Percentiles rank a stretch among this genome's conserved stretches.
phyloP scores from a whole-genome alignment of 2,113 vertebrate species.

The Leuciscus idus region DNA sequence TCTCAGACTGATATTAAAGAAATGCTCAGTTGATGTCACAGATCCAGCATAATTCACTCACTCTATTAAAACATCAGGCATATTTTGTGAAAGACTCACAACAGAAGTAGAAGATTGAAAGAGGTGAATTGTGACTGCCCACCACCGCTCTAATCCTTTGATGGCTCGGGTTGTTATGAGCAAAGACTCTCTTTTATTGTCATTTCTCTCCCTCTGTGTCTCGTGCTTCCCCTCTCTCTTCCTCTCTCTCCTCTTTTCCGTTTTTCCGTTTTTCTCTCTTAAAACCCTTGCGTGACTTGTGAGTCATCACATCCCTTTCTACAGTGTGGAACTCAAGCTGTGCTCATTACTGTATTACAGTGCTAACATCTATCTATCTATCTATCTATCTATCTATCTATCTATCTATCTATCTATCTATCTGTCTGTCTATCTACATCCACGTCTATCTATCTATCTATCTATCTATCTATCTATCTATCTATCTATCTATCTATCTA shows the following conservation, averaged over 20 bases:
- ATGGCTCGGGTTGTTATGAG: slow-evolving; percentile 18
- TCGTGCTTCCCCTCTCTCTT: slow-evolving; percentile 16
- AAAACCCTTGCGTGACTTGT: slow-evolving; percentile 35
- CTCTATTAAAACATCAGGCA: slow-evolving; percentile 20
- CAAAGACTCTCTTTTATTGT: slow-evolving; percentile 23
- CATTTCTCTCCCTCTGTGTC: slow-evolving; percentile 2
- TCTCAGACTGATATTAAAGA: background rate
- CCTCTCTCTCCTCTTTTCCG: slow-evolving; percentile 14
- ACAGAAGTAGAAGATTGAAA: slow-evolving; percentile 25
- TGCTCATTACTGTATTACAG: slow-evolving; percentile 39
- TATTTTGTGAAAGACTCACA: slow-evolving; percentile 8
- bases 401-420: background rate
- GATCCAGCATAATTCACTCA: slow-evolving; percentile 1
- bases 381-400: background rate
- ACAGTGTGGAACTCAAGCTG: slow-evolving; percentile 10
- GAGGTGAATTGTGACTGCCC: slow-evolving; percentile 6
- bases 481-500: background rate
- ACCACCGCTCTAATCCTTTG: slow-evolving; percentile 34
- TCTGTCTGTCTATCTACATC: background rate
- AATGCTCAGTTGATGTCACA: background rate
- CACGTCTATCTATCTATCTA: background rate
- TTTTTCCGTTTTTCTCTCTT: slow-evolving; percentile 13
- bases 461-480: background rate
- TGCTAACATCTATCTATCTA: background rate
- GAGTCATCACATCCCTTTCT: slow-evolving; percentile 43